These are phyloP conservation scores for Melanotus villosus DNA, from an alignment of 2,888 invertebrate genomes.

Conservation along the genomic window DNA sequence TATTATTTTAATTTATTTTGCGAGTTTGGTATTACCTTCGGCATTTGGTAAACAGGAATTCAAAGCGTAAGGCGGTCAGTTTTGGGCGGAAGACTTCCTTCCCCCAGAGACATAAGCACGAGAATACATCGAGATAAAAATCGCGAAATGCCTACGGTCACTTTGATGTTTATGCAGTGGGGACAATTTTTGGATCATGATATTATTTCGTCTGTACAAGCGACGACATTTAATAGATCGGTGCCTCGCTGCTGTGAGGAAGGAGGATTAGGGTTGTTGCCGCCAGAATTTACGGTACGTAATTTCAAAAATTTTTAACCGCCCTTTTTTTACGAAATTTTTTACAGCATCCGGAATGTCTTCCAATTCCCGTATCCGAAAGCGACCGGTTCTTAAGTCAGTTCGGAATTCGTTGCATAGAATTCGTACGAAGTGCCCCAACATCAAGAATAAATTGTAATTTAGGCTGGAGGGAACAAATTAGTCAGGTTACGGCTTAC, in stretches of 20 bases:
- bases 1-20: neutral
- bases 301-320: neutral
- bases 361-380: constrained; percentile 82
- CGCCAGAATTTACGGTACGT: constrained; percentile 75
- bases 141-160: constrained; percentile 77
- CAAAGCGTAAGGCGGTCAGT: constrained; percentile 73
- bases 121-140: constrained; percentile 77
- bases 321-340: neutral
- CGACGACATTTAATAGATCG: constrained; percentile 83
- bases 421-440: constrained; percentile 87
- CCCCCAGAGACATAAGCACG: constrained; percentile 82
- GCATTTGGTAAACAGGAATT: too few species aligned
- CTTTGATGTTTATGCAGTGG: constrained; percentile 91
- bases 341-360: constrained; percentile 85
- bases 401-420: constrained; percentile 82
- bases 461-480: constrained; percentile 87
- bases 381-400: constrained; percentile 82
- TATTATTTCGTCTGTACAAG: constrained; percentile 84
- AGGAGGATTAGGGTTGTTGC: constrained; percentile 74
- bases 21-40: too few species aligned
- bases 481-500: constrained; percentile 87
- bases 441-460: constrained; percentile 85
- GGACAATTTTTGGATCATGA: constrained; percentile 94
- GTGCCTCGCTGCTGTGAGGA: constrained; percentile 83
- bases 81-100: constrained; percentile 77